Percentiles rank a stretch among this genome's conserved stretches.
Conservation (phyloP, 2,888 invertebrate species). For the Leptodirus hochenwartii region DNA sequence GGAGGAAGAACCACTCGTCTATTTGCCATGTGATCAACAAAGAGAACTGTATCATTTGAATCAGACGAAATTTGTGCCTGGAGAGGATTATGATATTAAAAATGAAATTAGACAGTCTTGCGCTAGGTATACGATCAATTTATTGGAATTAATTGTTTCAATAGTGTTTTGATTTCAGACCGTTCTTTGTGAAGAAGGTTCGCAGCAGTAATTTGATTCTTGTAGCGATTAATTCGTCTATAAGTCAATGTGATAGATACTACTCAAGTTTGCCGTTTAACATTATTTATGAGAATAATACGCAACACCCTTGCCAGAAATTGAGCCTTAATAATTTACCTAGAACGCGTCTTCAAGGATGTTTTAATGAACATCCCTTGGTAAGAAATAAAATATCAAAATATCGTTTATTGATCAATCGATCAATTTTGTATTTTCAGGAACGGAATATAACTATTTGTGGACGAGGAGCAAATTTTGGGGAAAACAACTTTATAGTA, state of each 20-base stretch:
- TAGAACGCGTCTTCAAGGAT: conserved; percentile 50
- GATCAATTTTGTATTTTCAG: conserved; percentile 17
- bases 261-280: conserved; percentile 32
- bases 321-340: conserved; percentile 47
- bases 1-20: conserved; percentile 16
- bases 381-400: conserved; percentile 25
- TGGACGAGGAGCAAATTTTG: too few species aligned
- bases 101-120: not conserved
- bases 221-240: conserved; percentile 45
- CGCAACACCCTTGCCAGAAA: conserved; percentile 56
- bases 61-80: conserved; percentile 25
- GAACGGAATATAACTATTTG: conserved; percentile 30
- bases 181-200: conserved; percentile 53
- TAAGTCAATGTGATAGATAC: conserved; percentile 27
- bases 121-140: conserved; percentile 1
- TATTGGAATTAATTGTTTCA: too few species aligned
- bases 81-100: not conserved
- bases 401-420: conserved; percentile 8
- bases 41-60: conserved; percentile 51
- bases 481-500: too few species aligned
- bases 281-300: conserved; percentile 29
- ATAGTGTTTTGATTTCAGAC: conserved; percentile 30
- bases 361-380: conserved; percentile 57
- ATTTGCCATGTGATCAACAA: conserved; percentile 53
- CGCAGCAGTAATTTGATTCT: conserved; percentile 61